A percentile compares a stretch with the other conserved stretches of the same genome.
Conservation (phyloP, 2,797 vertebrate genomes). For the Liparis tanakae region DNA sequence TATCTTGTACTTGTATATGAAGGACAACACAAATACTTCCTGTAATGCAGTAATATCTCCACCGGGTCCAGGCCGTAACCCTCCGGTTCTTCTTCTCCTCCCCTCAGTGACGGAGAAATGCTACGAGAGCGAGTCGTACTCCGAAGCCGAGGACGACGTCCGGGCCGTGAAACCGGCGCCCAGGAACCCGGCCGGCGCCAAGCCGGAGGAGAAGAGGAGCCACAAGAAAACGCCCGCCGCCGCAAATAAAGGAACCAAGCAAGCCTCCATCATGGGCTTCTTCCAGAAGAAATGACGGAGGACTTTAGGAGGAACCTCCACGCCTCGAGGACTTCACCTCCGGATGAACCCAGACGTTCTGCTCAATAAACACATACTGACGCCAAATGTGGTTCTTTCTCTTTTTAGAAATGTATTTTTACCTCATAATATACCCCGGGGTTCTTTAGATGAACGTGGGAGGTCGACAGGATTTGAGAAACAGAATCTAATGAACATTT, state of each 20-base stretch:
- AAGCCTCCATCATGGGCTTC: slow-evolving; percentile 94
- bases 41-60: not conserved
- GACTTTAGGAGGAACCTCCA: not conserved
- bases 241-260: slow-evolving; percentile 85
- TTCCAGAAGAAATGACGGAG: slow-evolving; percentile 91
- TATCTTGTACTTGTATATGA: not conserved
- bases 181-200: slow-evolving; percentile 67
- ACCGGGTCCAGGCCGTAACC: not conserved
- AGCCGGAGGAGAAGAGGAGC: slow-evolving; percentile 84
- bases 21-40: not conserved
- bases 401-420: not conserved
- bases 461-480: not conserved
- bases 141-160: slow-evolving; percentile 88
- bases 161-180: slow-evolving; percentile 57
- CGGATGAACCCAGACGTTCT: not conserved
- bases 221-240: slow-evolving; percentile 80
- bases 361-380: slow-evolving; percentile 46
- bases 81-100: not conserved
- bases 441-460: too few relatives aligned
- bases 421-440: not conserved
- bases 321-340: not conserved
- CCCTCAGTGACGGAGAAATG: slow-evolving; percentile 93
- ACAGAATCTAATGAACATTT: not conserved
- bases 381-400: not conserved
- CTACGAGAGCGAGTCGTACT: slow-evolving; percentile 93